Base-by-base conservation (phyloP, 2,888 invertebrate species). In the Tigriopus californicus region DNA sequence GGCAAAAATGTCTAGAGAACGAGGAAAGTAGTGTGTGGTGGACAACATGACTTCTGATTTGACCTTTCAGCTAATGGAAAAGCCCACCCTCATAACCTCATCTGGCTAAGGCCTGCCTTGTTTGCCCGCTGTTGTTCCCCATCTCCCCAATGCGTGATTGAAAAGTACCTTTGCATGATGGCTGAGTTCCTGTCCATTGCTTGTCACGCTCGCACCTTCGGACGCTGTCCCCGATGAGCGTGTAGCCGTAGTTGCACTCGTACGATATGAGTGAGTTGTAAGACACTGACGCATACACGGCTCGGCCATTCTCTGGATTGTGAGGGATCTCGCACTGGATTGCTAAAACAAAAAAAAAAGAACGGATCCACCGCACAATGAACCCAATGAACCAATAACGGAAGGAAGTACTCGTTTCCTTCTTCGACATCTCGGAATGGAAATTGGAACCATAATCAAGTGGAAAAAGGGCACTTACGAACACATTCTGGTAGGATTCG, bases 221-320 rank as follows among this genome's bases (percentile, higher is more conserved):
- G 1, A 91, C 91, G 13, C 83, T 79, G 63, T 89, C 86, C 1
- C 97, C 97, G 10, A 88, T 79, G 62, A 97, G 77, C 62, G 86
- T 83, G 74, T 84, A 95, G 11, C 94, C 94, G 68, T 90, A 87
- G 68, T 87, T 85, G 76, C 98, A 98, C 69, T 90, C 89, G 73
- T 97, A 97, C 55, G 85, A 85, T 22, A 95, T 90, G 62, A 90
- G 83, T 0, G 94, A 89, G 71, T 95, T 92, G 78, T 91, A 97
- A 1, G 89, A 87, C 68, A 87, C 81, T 47, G 91, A 88, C 0
- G 87, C 86, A 72, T 86, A 94, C 64, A 90, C 82, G 60, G 92
- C 91, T 67, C 85, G 86, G 51, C 97, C 97, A 71, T 92, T 85
- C 54, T 82, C 78, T 0, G 95, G 95, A 68, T 88, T 85, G 66